Evolutionary conservation across 2,113 vertebrate species (phyloP), one percentile per base, ranked within the genome.

Genomic region (Menidia beryllina): DNA sequence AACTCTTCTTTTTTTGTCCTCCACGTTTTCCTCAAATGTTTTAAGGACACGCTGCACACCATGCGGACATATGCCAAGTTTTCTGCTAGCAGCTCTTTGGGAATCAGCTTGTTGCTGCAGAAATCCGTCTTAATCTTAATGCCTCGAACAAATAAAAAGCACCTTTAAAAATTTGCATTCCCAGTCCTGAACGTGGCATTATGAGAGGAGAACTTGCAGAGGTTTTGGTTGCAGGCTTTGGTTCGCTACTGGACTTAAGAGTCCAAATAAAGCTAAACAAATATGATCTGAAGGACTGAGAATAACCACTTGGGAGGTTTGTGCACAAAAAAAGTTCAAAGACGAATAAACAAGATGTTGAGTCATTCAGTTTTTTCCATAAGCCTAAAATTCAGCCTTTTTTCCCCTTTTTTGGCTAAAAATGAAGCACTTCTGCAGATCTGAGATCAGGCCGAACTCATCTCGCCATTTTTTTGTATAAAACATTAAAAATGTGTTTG

Each of bases 321-420:
- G 58, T 24, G 34, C 59, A 64, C n/a, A n/a, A n/a, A 77, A 69
- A 57, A 75, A 50, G 66, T 66, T 62, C 50, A 67, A 48, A 56
- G 20, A 13, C n/a, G 19, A 45, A 69, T 43, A 70, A 72, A 67
- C 51, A 65, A 60, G 9, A 25, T 8, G 49, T 13, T 67, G 52
- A 77, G 53, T 64, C 73, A 77, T 77, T 4, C 38, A 59, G 72
- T 62, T 36, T 70, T 68, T n/a, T 58, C 49, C 47, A 59, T 45
- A 58, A 72, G 2, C 43, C 27, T 14, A 43, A 1, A 30, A 24
- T 6, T 19, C 50, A 25, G 30, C 30, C 30, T 30, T 30, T 30
- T 30, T 4, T 30, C 8, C 30, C 7, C 12, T 57, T n/a, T 48
- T 54, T 9, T 51, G 15, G 53, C 5, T 5, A 23, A 39, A 34